These are phyloP conservation scores for Muscicapa striata DNA, from an alignment of 2,797 vertebrate species.

Conservation along the genomic window DNA sequence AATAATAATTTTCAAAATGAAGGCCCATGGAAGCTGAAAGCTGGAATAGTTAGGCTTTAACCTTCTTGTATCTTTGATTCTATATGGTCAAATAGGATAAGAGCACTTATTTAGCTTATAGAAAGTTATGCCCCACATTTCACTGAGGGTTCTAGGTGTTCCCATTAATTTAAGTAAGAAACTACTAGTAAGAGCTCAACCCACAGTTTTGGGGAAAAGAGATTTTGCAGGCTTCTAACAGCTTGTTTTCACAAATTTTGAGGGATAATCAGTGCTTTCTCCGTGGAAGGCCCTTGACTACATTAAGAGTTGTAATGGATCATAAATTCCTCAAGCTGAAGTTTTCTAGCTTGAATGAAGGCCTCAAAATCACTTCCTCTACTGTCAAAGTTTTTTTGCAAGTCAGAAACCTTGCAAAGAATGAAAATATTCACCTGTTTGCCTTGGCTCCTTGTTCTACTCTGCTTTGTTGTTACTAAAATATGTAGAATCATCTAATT, in stretches of 20 bases:
- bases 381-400: background rate
- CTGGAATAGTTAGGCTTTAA: background rate
- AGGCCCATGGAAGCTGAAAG: background rate
- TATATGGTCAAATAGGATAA: background rate
- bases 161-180: background rate
- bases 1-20: background rate
- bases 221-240: background rate
- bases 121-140: background rate
- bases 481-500: background rate
- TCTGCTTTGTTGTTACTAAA: background rate
- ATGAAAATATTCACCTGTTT: background rate
- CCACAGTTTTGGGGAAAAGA: background rate
- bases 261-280: background rate
- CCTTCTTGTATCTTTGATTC: background rate
- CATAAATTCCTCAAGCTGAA: background rate
- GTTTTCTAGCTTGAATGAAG: background rate
- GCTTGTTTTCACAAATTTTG: background rate
- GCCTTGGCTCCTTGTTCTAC: background rate
- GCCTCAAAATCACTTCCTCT: background rate
- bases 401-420: background rate
- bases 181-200: background rate
- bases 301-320: background rate
- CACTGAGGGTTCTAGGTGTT: background rate
- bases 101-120: background rate
- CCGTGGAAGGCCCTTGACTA: background rate